These are phyloP conservation scores for Rhimphoctona megacephalus DNA, from an alignment of 2,888 invertebrate genomes.

Conservation along the genomic window DNA sequence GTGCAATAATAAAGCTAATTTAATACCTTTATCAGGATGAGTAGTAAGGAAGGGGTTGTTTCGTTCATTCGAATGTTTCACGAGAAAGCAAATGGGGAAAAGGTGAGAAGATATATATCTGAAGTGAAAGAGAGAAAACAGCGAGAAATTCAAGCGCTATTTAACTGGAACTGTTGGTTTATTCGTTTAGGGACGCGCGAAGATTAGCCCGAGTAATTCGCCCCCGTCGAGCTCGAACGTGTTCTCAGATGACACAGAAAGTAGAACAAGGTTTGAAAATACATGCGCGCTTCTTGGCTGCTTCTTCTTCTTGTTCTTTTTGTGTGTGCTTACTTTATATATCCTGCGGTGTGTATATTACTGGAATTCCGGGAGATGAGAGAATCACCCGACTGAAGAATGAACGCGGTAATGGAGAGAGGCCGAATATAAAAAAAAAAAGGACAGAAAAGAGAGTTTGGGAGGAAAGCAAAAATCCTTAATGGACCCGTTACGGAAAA, in stretches of 20 bases:
- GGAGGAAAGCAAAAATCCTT: constrained; percentile 61
- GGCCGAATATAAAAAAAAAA: not conserved
- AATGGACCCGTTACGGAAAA: constrained; percentile 61
- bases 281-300: constrained; percentile 5
- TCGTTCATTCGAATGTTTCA: not conserved
- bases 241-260: not conserved
- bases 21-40: constrained; percentile 58
- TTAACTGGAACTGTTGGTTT: constrained; percentile 48
- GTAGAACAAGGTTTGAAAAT: not conserved
- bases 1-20: constrained; percentile 70
- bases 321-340: not conserved
- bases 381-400: constrained; percentile 35
- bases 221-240: constrained; percentile 26
- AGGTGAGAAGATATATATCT: not conserved
- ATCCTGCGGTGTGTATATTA: not conserved
- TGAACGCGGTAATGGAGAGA: constrained; percentile 21
- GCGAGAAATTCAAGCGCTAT: constrained; percentile 4
- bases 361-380: constrained; percentile 19
- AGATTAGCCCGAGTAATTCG: constrained; percentile 60
- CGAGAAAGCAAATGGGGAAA: constrained; percentile 4
- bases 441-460: not conserved
- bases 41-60: not conserved
- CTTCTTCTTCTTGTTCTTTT: not conserved
- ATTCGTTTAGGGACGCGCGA: constrained; percentile 65
- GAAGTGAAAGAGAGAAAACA: constrained; percentile 3